phyloP scores from a whole-genome alignment of 2,888 invertebrate species.

The Rhagonycha lutea region DNA sequence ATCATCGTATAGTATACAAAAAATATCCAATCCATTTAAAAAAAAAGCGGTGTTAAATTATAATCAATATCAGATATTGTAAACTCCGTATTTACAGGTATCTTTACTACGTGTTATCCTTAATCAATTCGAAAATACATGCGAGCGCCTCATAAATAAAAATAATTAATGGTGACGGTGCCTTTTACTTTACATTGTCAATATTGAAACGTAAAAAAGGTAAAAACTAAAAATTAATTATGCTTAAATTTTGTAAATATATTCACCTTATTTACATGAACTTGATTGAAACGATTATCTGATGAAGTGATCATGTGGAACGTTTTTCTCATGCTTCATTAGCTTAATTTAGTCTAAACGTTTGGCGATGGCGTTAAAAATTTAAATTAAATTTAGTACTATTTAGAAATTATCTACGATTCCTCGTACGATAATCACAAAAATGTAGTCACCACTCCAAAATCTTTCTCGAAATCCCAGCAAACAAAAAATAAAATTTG shows the following conservation, averaged over 20 bases:
- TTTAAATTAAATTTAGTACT: neutral
- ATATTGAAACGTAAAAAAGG: neutral
- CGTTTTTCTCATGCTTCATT: neutral
- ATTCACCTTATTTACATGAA: neutral
- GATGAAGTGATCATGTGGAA: neutral
- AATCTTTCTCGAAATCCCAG: neutral
- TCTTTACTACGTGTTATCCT: constrained; percentile 45
- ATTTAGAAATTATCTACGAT: neutral
- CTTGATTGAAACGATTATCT: neutral
- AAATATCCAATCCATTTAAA: neutral
- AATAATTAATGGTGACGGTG: constrained; percentile 20
- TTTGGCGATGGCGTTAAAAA: neutral
- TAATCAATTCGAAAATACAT: constrained; percentile 44
- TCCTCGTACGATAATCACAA: neutral
- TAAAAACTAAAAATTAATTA: neutral
- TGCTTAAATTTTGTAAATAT: neutral
- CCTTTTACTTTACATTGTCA: constrained; percentile 9
- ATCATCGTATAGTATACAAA: constrained; percentile 9
- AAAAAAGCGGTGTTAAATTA: constrained; percentile 40
- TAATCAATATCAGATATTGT: constrained; percentile 49
- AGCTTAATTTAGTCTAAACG: neutral
- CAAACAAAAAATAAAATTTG: constrained; percentile 4
- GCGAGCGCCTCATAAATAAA: constrained; percentile 33
- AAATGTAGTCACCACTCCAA: neutral
- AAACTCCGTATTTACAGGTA: constrained; percentile 50